Conservation (phyloP, 2,888 invertebrate genomes). For the Luperina testacea region DNA sequence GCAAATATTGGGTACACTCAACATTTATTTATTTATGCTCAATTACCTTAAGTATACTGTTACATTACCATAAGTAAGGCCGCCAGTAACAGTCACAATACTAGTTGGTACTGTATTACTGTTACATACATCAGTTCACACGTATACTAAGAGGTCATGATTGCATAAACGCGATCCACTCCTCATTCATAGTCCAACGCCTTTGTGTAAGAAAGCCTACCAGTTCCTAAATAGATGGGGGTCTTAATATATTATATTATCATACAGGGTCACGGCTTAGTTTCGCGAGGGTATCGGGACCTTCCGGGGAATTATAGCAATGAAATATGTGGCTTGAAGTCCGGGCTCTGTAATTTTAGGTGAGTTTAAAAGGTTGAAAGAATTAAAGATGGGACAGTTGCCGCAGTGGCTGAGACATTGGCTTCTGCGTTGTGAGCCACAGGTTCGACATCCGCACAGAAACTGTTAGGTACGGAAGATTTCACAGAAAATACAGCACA, state of each 20-base stretch:
- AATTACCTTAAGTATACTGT: no score
- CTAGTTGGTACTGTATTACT: no score
- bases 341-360: conserved; percentile 8
- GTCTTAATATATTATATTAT: conserved; percentile 61
- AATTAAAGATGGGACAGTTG: background rate
- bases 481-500: background rate
- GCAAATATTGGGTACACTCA: background rate
- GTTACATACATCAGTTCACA: background rate
- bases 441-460: background rate
- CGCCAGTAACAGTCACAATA: no score
- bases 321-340: conserved; percentile 47
- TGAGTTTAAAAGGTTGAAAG: background rate
- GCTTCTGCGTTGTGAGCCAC: background rate
- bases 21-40: background rate
- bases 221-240: conserved; percentile 58
- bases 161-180: background rate
- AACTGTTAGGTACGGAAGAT: background rate
- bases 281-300: conserved; percentile 42
- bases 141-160: background rate
- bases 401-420: background rate
- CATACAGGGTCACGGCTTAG: conserved; percentile 49
- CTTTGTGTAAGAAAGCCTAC: conserved; percentile 36
- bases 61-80: no score
- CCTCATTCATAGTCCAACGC: conserved; percentile 17
- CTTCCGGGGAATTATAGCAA: conserved; percentile 37